Evolutionary conservation across 1,140 invertebrate genomes (phyloP), one percentile per base, ranked within the genome.

Genomic region (Rhopalosiphum maidis): DNA sequence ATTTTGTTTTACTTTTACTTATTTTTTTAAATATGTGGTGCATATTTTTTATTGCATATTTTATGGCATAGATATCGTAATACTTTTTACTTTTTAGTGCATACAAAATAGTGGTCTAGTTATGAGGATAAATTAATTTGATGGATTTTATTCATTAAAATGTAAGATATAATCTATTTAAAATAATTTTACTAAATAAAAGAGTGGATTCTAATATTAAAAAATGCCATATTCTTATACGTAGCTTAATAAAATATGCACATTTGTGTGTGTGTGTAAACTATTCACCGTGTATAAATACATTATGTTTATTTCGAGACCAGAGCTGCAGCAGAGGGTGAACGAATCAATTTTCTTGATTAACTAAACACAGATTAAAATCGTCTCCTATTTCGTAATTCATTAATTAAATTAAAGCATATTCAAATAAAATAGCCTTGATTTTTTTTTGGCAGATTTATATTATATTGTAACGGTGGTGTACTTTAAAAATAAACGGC

Each of bases 361-460:
- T 88, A 51, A 88, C 30, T 88, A 2, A 54, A 54, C 2, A 18
- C 46, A 35, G n/a, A 54, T 88, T 88, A 23, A 51, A 54, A 51
- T 54, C 18, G 15, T 51, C n/a, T 88, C 30, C 7, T 23, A 35
- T 51, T 54, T 88, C n/a, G 60, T n/a, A 30, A 48, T 87, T 43
- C 86, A 35, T 54, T 88, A 88, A 88, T 54, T 88, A 88, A 88
- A 54, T 37, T 23, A 89, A 89, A 54, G 15, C 23, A 89, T 55
- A 37, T 35, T 35, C 35, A 7, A 25, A 1, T 37, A 6, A 35
- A 54, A 55, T 23, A 54, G n/a, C 35, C 8, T 37, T 55, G 54
- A 18, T 51, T 25, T 89, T 37, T 54, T 89, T 88, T 7, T 35
- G 5, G 22, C 37, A 55, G 51, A 55, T 89, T 89, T 55, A 25